Percentiles rank a stretch among this genome's conserved stretches.
Conservation (phyloP, 2,113 vertebrate species). For the Indicator indicator region DNA sequence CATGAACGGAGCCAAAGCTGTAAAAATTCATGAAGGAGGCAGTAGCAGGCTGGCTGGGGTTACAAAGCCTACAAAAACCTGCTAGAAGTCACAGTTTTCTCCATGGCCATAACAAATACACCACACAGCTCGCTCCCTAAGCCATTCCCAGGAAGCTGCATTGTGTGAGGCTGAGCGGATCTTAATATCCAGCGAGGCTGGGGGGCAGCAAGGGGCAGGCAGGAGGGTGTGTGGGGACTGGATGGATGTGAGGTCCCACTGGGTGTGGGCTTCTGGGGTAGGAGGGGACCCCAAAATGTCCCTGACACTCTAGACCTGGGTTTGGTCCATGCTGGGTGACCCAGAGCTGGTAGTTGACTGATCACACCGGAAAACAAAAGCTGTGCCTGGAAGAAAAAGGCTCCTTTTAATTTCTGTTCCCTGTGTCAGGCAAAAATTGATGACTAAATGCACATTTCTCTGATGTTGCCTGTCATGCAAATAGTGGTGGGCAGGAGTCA, state of each 20-base stretch:
- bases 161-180: neutral
- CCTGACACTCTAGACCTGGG: neutral
- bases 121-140: conserved; percentile 46
- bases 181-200: neutral
- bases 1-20: conserved; percentile 6
- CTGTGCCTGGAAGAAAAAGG: conserved; percentile 20
- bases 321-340: neutral
- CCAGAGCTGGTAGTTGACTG: conserved; percentile 27
- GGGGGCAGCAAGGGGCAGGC: neutral
- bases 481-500: conserved; percentile 60
- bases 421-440: conserved; percentile 60
- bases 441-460: conserved; percentile 51
- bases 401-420: conserved; percentile 54
- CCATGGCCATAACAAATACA: conserved; percentile 52
- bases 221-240: neutral
- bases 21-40: conserved; percentile 65
- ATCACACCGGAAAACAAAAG: conserved; percentile 70
- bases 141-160: conserved; percentile 32
- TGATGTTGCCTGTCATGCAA: conserved; percentile 55
- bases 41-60: conserved; percentile 52
- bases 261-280: neutral
- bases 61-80: conserved; percentile 55
- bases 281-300: neutral
- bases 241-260: accelerated
- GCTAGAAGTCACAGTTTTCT: conserved; percentile 50